Evolutionary conservation across 1,140 invertebrate species (phyloP).

Genomic region (Lamellibrachia luymesi): DNA sequence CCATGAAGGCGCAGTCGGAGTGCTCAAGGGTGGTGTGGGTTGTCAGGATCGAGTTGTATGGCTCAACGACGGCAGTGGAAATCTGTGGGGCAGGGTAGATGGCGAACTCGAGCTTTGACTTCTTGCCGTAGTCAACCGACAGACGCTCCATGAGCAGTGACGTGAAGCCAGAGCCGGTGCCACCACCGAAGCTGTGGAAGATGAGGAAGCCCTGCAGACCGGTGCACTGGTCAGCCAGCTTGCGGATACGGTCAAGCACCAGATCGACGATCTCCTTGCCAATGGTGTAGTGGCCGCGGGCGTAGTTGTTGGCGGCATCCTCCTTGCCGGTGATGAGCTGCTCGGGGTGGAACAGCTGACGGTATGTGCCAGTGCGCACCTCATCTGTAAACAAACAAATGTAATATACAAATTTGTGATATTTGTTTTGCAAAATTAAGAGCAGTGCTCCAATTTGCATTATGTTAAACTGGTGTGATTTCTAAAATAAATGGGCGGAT

Average conservation of each 20-base stretch:
- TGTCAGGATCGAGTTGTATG: not conserved
- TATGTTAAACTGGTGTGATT: too few relatives aligned
- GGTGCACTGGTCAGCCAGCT: not conserved
- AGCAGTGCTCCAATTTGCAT: too few relatives aligned
- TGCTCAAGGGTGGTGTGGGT: not conserved
- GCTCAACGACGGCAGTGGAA: not conserved
- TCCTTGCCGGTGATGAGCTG: not conserved
- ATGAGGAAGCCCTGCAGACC: slow-evolving; percentile 2
- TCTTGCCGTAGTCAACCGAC: not conserved
- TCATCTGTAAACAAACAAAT: not conserved
- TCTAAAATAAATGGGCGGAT: too few relatives aligned
- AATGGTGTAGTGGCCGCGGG: not conserved
- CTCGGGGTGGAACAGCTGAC: not conserved
- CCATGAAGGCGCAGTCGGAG: slow-evolving; percentile 2
- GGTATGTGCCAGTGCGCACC: slow-evolving; percentile 2
- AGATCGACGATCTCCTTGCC: not conserved
- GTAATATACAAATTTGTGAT: not conserved
- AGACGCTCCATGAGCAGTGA: slow-evolving; percentile 3
- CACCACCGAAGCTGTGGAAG: not conserved
- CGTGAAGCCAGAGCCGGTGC: not conserved
- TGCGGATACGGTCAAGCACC: not conserved
- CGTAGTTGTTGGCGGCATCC: not conserved
- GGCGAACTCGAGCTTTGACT: not conserved
- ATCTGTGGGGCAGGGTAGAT: not conserved
- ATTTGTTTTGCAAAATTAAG: too few relatives aligned